Base-by-base conservation (phyloP, 2,888 invertebrate species). In the Meghimatium bilineatum region DNA sequence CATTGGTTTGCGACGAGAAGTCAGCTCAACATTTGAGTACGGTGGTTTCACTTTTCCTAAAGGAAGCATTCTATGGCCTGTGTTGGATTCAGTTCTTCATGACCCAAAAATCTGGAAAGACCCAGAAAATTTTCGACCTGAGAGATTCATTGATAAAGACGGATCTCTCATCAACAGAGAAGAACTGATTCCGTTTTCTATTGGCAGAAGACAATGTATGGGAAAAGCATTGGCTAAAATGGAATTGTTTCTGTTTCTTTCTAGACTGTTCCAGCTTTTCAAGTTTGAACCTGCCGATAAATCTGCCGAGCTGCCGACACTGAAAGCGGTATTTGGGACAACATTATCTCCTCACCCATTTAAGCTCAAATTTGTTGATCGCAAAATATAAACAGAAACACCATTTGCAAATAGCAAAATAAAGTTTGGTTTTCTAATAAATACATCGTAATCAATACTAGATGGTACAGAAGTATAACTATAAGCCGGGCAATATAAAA, bases 1-100 rank as follows among this genome's bases (percentile, higher is more conserved):
- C 0, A 60, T 88, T 86, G 67, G 81, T 29, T 85, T 86, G 0
- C 56, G 67, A n/a, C 32, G 85, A 34, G 90, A 91, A 56, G 88
- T 90, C 26, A 75, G 74, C 0, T 79, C 90, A n/a, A 81, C 86
- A 14, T 74, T 74, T 74, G 38, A 60, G 23, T 1, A 29, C 14
- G 17, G 44, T 10, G 90, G 89, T n/a, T 90, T 88, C 71, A 85
- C 79, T 0, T 88, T 92, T 66, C 91, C 92, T 1, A 87, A 87
- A 74, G 89, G 87, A 56, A 85, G 85, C 1, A 77, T 86, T 17
- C 74, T 87, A 5, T 71, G 89, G 49, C 80, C 83, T 44, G 87
- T 88, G 77, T 52, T 89, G 34, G 85, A 85, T 72, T 87, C 89
- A n/a, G 86, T 87, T 60, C 85, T 85, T 44, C 49, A 52, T 26